phyloP scores from a whole-genome alignment of 2,888 invertebrate genomes.

The Drosophila nr. fundita region DNA sequence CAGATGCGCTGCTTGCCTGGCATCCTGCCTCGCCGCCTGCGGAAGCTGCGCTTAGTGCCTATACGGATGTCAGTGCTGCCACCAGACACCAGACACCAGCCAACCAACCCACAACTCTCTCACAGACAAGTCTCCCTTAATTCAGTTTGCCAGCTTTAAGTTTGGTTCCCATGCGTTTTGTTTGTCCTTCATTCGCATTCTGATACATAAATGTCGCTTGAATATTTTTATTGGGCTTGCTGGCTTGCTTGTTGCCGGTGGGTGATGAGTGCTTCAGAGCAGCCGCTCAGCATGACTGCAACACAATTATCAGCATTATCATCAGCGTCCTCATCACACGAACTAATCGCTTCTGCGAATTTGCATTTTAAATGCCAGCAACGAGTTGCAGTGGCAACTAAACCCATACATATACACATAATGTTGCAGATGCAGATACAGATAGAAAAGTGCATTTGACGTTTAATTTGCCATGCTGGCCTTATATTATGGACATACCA shows the following conservation, averaged over 20 bases:
- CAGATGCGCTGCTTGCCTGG: conserved; percentile 29
- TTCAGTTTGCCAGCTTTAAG: conserved; percentile 64
- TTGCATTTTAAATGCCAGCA: conserved; percentile 69
- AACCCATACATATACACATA: conserved; percentile 14
- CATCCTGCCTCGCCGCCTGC: conserved; percentile 65
- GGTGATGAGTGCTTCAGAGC: conserved; percentile 17
- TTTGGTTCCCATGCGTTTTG: conserved; percentile 56
- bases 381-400: conserved; percentile 30
- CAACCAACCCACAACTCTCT: conserved; percentile 3
- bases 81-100: conserved; percentile 30
- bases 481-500: conserved; percentile 65
- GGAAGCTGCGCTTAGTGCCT: conserved; percentile 67
- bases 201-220: conserved; percentile 71
- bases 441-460: conserved; percentile 29
- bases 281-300: neutral
- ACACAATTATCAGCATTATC: conserved; percentile 15
- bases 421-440: conserved; percentile 14
- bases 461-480: conserved; percentile 59
- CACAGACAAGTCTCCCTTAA: conserved; percentile 40
- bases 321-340: conserved; percentile 44
- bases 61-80: conserved; percentile 70
- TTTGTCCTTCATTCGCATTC: conserved; percentile 43
- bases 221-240: conserved; percentile 79
- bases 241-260: conserved; percentile 26
- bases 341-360: conserved; percentile 74